Base-by-base conservation (phyloP, 2,797 vertebrate species). In the Micrastur ruficollis region DNA sequence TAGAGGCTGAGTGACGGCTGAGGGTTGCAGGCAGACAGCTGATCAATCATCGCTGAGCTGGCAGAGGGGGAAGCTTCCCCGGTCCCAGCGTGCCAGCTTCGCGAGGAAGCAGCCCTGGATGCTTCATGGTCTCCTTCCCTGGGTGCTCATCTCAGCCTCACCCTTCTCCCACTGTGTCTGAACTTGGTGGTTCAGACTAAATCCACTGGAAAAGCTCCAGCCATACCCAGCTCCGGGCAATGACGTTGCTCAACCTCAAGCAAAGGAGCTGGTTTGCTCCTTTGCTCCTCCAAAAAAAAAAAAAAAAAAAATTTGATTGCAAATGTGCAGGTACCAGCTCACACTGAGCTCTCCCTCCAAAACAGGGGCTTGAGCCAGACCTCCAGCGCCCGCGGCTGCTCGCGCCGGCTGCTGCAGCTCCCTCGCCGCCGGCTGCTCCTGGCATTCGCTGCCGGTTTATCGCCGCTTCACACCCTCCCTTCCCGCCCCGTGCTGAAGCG, bases 1-100 rank as follows among this genome's bases (percentile, higher is more conserved):
- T 94, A 96, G 95, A 34, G 86, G 76, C 86, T 96, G 95, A 95
- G 76, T 86, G 97, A 95, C 70, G 75, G 74, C 66, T n/a, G 70
- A 76, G 96, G 95, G 90, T 31, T 49, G 95, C 82, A 3, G 86
- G 92, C 90, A 86, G 94, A 58, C 92, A 94, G 89, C 32, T 6
- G 3, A 95, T 91, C 96, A 81, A 65, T 94, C 95, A 90, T 29
- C 1, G 38, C 70, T 8, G 29, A n/a, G 36, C 73, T 3, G 23
- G 56, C 74, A 11, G 83, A 74, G 26, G 52, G 72, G 63, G 81
- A 82, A 73, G 32, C 65, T 16, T 73, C 83, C 81, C 90, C 5
- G 1, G 4, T 31, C 85, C 56, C 2, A 6, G 9, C 4, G 8
- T n/a, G 36, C 36, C 36, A 59, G 20, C 19, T 46, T 20, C 8